Evolutionary conservation across 2,113 vertebrate species (phyloP).

Genomic region (Orycteropus afer): DNA sequence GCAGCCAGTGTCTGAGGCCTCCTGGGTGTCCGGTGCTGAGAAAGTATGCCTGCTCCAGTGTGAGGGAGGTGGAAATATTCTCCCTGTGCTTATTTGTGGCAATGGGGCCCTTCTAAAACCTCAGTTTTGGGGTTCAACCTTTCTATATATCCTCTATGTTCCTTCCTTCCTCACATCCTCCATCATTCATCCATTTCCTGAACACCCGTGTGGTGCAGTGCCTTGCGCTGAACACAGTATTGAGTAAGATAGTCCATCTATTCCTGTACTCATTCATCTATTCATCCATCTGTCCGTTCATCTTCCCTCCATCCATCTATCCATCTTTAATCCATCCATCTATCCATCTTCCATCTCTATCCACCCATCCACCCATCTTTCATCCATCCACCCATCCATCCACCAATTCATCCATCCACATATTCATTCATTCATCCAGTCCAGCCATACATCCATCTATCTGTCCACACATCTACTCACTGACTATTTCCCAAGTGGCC

Average conservation of each 20-base stretch:
- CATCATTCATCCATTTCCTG: not conserved
- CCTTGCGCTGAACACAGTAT: not conserved
- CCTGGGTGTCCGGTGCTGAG: fast-evolving
- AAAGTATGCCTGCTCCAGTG: fast-evolving
- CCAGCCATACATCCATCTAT: not conserved
- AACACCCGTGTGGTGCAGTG: not conserved
- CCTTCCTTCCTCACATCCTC: not conserved
- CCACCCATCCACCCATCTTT: no score
- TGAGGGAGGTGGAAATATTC: fast-evolving
- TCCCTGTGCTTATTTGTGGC: fast-evolving
- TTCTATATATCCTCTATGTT: not conserved
- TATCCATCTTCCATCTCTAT: fast-evolving
- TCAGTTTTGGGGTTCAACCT: not conserved
- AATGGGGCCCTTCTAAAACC: not conserved
- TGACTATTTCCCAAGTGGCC: not conserved
- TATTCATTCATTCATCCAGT: fast-evolving
- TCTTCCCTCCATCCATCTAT: fast-evolving
- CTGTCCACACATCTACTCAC: not conserved
- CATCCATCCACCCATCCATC: fast-evolving
- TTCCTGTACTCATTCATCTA: no score
- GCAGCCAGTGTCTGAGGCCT: not conserved
- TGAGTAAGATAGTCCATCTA: not conserved
- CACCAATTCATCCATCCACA: fast-evolving
- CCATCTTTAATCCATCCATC: fast-evolving
- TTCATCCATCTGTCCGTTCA: fast-evolving